These are phyloP conservation scores for Ceraclea dissimilis DNA, from an alignment of 2,888 invertebrate species.

Conservation along the genomic window DNA sequence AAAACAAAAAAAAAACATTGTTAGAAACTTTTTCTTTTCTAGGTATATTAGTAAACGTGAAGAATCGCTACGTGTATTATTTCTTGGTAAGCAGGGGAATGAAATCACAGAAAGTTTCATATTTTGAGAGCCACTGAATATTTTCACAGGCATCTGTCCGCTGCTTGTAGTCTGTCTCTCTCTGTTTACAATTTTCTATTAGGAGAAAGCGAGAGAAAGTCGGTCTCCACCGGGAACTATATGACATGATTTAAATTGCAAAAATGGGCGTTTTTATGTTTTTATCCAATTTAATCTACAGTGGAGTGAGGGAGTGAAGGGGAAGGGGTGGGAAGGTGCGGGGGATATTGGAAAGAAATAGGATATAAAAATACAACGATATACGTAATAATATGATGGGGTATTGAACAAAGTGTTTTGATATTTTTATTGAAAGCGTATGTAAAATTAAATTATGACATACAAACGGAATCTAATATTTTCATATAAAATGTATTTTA, in stretches of 20 bases:
- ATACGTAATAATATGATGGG: no score
- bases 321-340: conserved; percentile 2
- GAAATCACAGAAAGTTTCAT: no score
- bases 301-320: conserved; percentile 1
- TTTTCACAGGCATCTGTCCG: conserved; percentile 8
- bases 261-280: conserved; percentile 39
- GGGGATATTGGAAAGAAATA: neutral
- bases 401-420: no score
- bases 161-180: conserved; percentile 10
- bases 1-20: no score
- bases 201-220: conserved; percentile 5
- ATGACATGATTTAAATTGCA: conserved; percentile 39
- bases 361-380: neutral
- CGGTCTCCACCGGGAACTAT: conserved; percentile 27
- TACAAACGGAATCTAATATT: no score
- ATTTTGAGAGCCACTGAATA: neutral
- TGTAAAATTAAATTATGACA: no score
- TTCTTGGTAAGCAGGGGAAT: no score
- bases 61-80: no score
- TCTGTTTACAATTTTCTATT: neutral
- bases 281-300: conserved; percentile 34
- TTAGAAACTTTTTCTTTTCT: no score
- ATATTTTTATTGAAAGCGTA: no score
- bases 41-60: no score
- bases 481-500: no score